Conservation (phyloP, 2,797 vertebrate genomes). For the Oreochromis grahami region DNA sequence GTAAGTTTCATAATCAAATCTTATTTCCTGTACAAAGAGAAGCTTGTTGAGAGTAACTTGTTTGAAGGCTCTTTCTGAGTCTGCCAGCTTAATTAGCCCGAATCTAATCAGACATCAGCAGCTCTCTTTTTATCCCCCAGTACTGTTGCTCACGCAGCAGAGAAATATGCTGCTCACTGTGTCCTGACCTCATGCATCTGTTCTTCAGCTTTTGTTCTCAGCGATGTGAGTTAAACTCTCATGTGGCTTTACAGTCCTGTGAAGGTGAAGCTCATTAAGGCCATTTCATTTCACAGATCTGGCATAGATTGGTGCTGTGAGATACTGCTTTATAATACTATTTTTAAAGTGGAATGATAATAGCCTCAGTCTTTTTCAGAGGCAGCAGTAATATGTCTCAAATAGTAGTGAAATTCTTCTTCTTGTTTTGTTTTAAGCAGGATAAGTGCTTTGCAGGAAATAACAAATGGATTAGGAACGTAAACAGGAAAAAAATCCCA, state of each 20-base stretch:
- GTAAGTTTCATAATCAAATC: constrained; percentile 24
- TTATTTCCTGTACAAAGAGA: constrained; percentile 24
- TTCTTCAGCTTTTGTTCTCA: constrained; percentile 55
- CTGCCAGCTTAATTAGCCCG: constrained; percentile 54
- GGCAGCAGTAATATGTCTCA: neutral
- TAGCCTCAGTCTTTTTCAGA: neutral
- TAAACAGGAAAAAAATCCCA: neutral
- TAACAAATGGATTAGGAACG: neutral
- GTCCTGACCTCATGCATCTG: constrained; percentile 56
- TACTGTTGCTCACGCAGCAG: constrained; percentile 62
- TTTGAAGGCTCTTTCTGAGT: constrained; percentile 38
- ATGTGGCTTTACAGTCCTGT: constrained; percentile 14
- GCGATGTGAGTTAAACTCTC: constrained; percentile 39
- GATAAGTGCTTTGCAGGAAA: neutral
- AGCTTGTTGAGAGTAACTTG: constrained; percentile 33
- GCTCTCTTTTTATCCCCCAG: constrained; percentile 22
- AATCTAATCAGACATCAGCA: constrained; percentile 66
- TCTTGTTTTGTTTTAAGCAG: neutral
- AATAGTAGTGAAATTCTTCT: neutral
- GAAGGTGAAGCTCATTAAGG: constrained; percentile 56
- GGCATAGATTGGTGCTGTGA: neutral
- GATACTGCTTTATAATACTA: neutral
- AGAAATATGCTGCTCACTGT: constrained; percentile 57
- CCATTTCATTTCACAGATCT: constrained; percentile 35
- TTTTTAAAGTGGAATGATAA: neutral